Evolutionary conservation across 2,797 vertebrate genomes (phyloP), one percentile per base, ranked within the genome.

Genomic region (Eulemur coronatus): DNA sequence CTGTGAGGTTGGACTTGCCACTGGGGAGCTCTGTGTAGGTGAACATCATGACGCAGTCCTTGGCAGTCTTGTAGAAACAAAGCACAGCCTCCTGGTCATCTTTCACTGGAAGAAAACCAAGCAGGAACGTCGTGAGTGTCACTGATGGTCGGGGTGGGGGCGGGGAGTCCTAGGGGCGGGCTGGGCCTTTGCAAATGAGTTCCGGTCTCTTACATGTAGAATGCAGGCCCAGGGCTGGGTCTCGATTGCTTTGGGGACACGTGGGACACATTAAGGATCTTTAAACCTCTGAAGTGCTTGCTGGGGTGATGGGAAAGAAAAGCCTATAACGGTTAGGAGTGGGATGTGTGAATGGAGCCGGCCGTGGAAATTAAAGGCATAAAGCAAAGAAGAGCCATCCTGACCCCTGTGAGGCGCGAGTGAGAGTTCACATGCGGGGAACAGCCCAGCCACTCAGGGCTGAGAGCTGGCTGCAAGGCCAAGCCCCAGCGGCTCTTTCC

Each of bases 41-140:
- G 98, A 99, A 99, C 98, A 99, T 99, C 99, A 99, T 99, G 96
- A 99, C 99, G 0, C 99, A 99, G 76, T 99, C 99, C 91, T 99
- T 98, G 89, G 99, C 99, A 0, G 99, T 99, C 98, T 99, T 99
- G 91, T 99, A 99, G 91, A 99, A 98, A 7, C 99, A 99, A 6
- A 99, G 98, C 84, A 99, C 99, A 0, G 99, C 98, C 0, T 98
- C 98, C 0, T 99, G 98, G 76, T 99, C 99, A 0, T 99, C 99
- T 0, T 98, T 98, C 95, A 99, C 99, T 99, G 98, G 22, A 97
- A 98, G 2, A 46, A 96, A 92, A 97, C 33, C 78, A 43, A 86
- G 46, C 70, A 79, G 57, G 70, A 73, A 61, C 2, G 52, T 50
- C 41, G 30, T 12, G 24, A 89, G 41, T 30, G 55, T 78, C 0